Evolutionary conservation across 2,888 invertebrate genomes (phyloP).

Genomic region (Coleophora deauratella): DNA sequence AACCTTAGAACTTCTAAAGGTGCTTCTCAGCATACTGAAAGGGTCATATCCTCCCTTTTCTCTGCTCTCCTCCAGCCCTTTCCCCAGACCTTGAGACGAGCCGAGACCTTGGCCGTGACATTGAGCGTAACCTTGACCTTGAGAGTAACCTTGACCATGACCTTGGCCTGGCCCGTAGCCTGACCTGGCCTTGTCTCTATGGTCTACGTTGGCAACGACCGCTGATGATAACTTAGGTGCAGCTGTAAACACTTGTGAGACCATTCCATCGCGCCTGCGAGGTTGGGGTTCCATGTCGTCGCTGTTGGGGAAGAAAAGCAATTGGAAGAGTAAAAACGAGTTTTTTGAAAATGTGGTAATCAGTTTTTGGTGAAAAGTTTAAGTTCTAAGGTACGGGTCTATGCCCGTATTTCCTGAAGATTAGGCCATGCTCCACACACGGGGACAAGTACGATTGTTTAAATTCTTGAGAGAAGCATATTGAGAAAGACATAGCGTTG

Average conservation of each 20-base stretch:
- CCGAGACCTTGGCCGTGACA: background rate
- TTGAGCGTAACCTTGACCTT: too few species aligned
- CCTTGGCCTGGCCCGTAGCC: background rate
- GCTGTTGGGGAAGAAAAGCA: background rate
- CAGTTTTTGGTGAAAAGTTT: too few species aligned
- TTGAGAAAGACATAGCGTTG: too few species aligned
- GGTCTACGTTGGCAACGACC: constrained; percentile 23
- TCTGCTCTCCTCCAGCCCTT: constrained; percentile 15
- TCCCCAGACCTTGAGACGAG: background rate
- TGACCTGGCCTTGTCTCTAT: constrained; percentile 13
- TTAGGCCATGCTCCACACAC: too few species aligned
- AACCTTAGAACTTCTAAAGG: constrained; percentile 41
- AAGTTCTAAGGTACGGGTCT: too few species aligned
- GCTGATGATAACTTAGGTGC: constrained; percentile 34
- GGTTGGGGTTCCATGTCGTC: constrained; percentile 6
- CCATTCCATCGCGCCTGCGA: constrained; percentile 34
- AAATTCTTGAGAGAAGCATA: too few species aligned
- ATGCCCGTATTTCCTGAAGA: too few species aligned
- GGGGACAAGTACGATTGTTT: too few species aligned
- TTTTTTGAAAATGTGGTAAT: background rate
- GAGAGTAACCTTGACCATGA: too few species aligned
- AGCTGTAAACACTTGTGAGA: constrained; percentile 29
- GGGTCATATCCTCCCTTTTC: constrained; percentile 51
- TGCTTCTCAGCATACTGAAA: constrained; percentile 48
- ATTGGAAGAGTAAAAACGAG: too few species aligned